Evolutionary conservation across 2,113 vertebrate genomes (phyloP), one percentile per base, ranked within the genome.

Genomic region (Origma solitaria): DNA sequence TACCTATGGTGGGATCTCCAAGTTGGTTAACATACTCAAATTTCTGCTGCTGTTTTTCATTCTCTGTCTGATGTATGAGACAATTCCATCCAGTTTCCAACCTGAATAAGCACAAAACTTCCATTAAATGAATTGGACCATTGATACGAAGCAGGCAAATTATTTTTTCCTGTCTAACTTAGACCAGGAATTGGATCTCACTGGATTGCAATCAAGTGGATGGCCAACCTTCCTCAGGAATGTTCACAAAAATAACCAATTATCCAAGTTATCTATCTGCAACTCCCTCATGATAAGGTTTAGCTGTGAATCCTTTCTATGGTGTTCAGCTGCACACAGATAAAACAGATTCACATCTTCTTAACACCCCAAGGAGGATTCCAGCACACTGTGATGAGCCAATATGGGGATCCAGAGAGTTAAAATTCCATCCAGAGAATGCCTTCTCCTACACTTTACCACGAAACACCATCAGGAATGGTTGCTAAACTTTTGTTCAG

Each of bases 191-290:
- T 51, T 53, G 25, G 56, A 75, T 47, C 13, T 68, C 30, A 56
- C 2, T 56, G 38, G 38, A 44, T n/a, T 66, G 15, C 28, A 60
- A 27, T 11, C n/a, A 47, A 71, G 11, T 9, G 28, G n/a, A 45
- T 21, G 27, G 53, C 40, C 53, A 82, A 3, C 7, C 4, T 51
- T 54, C 58, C 75, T 57, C 58, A 62, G 54, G 35, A 81, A 15
- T 0, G 2, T 33, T 88, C 73, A 69, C 35, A 66, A 71, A 82
- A 82, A 57, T 3, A 72, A 31, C 72, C 31, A 24, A 54, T 58
- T 8, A 56, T 7, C 21, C 0, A 0, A 90, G 25, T 19, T 91
- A 40, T 49, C 13, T 8, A 2, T 7, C 54, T 85, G 50, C 37
- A 68, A 4, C 21, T 64, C 21, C 31, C 33, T 44, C 40, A 4